Base-by-base conservation (phyloP, 1,140 invertebrate genomes). In the Brachionus calyciflorus region DNA sequence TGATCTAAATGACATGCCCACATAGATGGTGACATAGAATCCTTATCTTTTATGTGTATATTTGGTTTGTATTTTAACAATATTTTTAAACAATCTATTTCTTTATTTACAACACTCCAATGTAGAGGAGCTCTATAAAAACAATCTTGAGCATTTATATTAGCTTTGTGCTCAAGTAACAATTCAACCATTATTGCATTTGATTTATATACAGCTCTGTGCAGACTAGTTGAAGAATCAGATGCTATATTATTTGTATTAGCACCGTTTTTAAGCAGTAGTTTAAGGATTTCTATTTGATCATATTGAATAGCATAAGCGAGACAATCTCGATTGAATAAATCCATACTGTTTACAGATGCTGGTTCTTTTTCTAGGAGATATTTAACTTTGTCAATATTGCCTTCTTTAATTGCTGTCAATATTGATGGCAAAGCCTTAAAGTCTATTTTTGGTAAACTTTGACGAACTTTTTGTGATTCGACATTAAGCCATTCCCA, bases 1-100 rank as follows among this genome's bases (percentile, higher is more conserved):
- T 83, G 80, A 77, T 85, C 84, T 46, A 85, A 78, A 12, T 83
- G 80, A 80, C 84, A 85, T 1, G 84, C 83, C 84, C 84, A 85
- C 84, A 85, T 85, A 65, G 81, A 80, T 0, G 84, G 82, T 14
- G 84, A 81, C 76, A 84, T 78, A 6, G 83, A 83, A 78, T 85
- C 84, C 68, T 82, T 81, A 70, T 85, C 84, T 41, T 76, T 76
- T 12, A 60, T 53, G 24, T 28, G 30, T 33, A 60, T 44, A 70
- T 55, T 14, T 4, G 40, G 12, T 28, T 30, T 24, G 19, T 57
- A 48, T 78, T 79, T 40, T 68, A 49, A 53, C 24, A 77, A 55
- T 78, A 84, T 81, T 81, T 82, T 78, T 26, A 85, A 78, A 79
- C 83, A 84, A 33, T 84, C 80, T 24, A 79, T 78, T 33, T 69